Base-by-base conservation (phyloP, 2,888 invertebrate species). In the Gymnoscelis rufifasciata region DNA sequence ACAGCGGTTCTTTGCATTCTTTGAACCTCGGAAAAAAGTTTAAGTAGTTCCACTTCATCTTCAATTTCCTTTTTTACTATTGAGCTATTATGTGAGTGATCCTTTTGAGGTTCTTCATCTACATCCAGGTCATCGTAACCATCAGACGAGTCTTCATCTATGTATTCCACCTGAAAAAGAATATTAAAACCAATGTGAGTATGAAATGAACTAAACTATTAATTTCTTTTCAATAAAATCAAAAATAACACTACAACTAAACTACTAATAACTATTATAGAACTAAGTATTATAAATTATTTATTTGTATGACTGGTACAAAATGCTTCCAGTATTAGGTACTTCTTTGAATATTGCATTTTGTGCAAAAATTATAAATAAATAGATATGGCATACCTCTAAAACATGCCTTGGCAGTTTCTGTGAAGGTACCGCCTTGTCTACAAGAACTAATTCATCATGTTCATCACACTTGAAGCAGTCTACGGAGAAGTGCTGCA, bases 401-500 rank as follows among this genome's bases (percentile, higher is more conserved):
- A 88, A 65, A 40, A 88, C 88, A 67, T 88, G 87, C 51, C 74
- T 68, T 0, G 88, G 88, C 46, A 88, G 55, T 49, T 84, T 86
- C 43, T 83, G 65, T 0, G 88, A 86, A 0, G 88, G 88, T 1
- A 87, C 80, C 1, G 88, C 87, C 51, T 80, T 80, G 49, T 74
- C 75, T 0, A 75, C 64, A 0, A 88, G 65, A 27, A 83, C 79
- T 66, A 87, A 78, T 7, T 70, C 62, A 41, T 79, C 74, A 10
- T 72, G 58, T 4, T 71, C 68, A 19, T 87, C 68, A 51, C 81
- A 78, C 51, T 70, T 74, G 57, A 87, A 87, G 46, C 83, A 86
- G 58, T 88, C 88, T 0, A 84, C 78, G 0, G 88, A 82, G 60
- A 88, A 88, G 51, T 88, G 88, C 46, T 86, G 83, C 47, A 84